Evolutionary conservation across 2,113 vertebrate species (phyloP).

Genomic region (Paradoxurus hermaphroditus): DNA sequence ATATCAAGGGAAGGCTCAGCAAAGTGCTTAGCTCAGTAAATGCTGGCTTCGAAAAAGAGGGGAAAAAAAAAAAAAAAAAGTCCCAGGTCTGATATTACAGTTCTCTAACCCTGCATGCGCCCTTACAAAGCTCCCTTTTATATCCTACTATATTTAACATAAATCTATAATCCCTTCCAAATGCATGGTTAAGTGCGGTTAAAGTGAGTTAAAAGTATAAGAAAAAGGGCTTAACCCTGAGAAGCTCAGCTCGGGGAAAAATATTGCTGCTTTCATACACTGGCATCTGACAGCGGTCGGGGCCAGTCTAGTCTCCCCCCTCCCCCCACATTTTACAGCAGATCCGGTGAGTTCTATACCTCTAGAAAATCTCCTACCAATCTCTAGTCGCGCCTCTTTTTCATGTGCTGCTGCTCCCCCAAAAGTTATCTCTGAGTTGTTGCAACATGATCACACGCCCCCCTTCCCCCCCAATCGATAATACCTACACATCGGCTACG

Average conservation of each 20-base stretch:
- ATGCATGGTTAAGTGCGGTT: conserved; percentile 51
- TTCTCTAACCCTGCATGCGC: not conserved
- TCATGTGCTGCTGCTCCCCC: not conserved
- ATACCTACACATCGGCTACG: not conserved
- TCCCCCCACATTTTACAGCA: not conserved
- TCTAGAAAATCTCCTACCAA: not conserved
- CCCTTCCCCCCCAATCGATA: not conserved
- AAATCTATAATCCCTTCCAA: conserved; percentile 71
- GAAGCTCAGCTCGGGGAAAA: conserved; percentile 48
- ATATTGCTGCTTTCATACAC: not conserved
- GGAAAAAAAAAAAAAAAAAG: not conserved
- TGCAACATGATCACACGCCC: not conserved
- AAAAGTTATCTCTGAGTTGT: not conserved
- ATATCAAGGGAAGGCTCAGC: not conserved
- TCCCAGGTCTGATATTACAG: not conserved
- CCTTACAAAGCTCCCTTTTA: conserved; percentile 58
- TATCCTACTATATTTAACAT: conserved; percentile 59
- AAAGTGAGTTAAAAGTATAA: conserved; percentile 54
- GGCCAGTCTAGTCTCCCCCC: not conserved
- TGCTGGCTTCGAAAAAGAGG: not conserved
- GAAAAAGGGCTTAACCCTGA: conserved; percentile 50
- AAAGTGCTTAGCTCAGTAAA: not conserved
- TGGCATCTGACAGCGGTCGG: not conserved
- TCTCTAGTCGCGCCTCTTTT: not conserved
- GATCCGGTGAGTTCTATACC: not conserved